These are phyloP conservation scores for Megaleporinus macrocephalus DNA, from an alignment of 2,113 vertebrate species.

Conservation along the genomic window DNA sequence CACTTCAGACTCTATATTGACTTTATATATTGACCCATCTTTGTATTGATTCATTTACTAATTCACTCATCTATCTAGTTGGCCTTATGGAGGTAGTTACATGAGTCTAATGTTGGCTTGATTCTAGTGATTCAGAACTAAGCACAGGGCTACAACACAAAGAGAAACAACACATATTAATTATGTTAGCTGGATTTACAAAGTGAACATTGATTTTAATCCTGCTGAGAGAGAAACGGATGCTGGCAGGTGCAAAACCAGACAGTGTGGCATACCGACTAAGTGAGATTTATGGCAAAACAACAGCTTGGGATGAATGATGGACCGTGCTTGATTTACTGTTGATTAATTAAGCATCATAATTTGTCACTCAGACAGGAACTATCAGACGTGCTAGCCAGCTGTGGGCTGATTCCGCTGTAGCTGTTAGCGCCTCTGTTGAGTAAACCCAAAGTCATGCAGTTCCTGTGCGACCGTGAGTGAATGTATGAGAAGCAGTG, in stretches of 20 bases:
- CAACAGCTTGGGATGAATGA: conserved; percentile 20
- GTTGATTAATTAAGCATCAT: conserved; percentile 24
- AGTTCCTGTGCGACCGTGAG: background rate
- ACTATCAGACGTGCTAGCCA: conserved; percentile 26
- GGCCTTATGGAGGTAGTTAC: background rate
- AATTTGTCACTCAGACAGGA: conserved; percentile 28
- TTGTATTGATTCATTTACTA: background rate
- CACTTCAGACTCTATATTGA: background rate
- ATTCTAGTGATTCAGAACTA: background rate
- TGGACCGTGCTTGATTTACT: background rate
- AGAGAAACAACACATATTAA: background rate
- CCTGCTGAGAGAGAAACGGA: conserved; percentile 3
- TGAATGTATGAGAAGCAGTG: conserved; percentile 3
- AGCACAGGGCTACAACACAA: background rate
- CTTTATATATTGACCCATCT: background rate
- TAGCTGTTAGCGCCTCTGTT: conserved; percentile 2
- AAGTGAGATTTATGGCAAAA: conserved; percentile 7
- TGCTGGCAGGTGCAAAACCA: conserved; percentile 13
- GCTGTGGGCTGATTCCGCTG: conserved; percentile 14
- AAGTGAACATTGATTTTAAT: conserved; percentile 17
- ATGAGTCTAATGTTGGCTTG: background rate
- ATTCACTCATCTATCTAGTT: background rate
- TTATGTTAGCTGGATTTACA: background rate
- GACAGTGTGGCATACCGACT: background rate
- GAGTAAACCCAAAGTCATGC: conserved; percentile 9